These are phyloP conservation scores for Drosophila mulleri DNA, from an alignment of 2,888 invertebrate genomes.

Conservation along the genomic window DNA sequence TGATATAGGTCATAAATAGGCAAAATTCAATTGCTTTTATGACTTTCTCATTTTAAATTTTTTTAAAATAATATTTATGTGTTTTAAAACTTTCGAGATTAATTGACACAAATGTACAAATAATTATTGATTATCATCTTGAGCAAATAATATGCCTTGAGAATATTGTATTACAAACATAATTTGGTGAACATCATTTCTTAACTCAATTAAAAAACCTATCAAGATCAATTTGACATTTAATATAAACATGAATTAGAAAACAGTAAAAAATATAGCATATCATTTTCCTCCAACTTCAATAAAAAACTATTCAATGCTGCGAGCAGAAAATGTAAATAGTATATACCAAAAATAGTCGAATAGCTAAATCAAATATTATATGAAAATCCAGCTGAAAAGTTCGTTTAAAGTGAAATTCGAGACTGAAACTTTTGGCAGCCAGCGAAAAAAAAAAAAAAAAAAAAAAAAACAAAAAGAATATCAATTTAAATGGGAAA, in stretches of 20 bases:
- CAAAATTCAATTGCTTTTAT: no score
- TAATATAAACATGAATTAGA: background rate
- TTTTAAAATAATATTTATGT: no score
- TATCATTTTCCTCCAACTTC: background rate
- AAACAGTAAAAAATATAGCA: background rate
- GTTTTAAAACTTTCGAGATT: background rate
- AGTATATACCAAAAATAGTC: no score
- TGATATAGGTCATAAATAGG: no score
- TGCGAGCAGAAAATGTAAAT: background rate
- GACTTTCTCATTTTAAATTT: background rate
- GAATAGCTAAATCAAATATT: background rate
- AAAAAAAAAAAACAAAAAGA: conserved; percentile 2
- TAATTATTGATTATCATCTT: background rate
- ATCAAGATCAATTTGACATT: background rate
- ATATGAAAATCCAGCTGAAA: background rate
- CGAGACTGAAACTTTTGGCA: conserved; percentile 1
- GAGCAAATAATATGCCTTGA: no score
- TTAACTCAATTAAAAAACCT: background rate
- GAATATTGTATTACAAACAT: background rate
- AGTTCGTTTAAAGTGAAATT: conserved; percentile 2
- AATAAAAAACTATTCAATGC: background rate
- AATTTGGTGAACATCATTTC: background rate
- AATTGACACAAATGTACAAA: background rate
- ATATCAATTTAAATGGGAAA: conserved; percentile 3
- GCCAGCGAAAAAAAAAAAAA: background rate